A percentile compares a stretch with the other conserved stretches of the same genome.
Conservation (phyloP, 2,113 vertebrate species). For the Cyphomyrus plagiostoma region DNA sequence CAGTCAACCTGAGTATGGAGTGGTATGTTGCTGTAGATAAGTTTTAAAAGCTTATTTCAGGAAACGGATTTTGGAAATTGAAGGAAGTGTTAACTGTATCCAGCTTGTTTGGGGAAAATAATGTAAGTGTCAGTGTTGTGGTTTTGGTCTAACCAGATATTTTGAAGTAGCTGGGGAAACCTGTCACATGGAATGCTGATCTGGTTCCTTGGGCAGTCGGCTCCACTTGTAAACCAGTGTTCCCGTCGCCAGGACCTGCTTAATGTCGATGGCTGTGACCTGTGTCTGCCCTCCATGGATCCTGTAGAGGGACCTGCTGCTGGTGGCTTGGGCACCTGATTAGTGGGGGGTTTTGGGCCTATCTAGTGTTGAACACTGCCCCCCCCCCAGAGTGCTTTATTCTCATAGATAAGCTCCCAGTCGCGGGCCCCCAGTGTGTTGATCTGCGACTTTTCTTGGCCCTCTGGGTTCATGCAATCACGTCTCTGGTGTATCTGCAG, state of each 20-base stretch:
- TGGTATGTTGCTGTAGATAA: not conserved
- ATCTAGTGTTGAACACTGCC: not conserved
- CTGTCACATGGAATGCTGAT: not conserved
- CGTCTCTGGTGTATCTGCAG: not conserved
- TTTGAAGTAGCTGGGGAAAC: not conserved
- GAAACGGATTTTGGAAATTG: not conserved
- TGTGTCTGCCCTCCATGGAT: not conserved
- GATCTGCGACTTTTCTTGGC: not conserved
- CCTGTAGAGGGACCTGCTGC: not conserved
- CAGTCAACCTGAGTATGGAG: not conserved
- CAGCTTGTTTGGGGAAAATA: not conserved
- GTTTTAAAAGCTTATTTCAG: not conserved
- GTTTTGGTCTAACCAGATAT: not conserved
- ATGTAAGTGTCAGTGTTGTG: not conserved
- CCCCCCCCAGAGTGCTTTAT: not conserved
- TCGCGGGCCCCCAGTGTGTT: not conserved
- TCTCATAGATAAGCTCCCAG: not conserved
- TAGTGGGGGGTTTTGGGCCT: not conserved
- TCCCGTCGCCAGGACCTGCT: not conserved
- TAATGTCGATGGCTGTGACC: not conserved
- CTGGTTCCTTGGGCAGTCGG: not conserved
- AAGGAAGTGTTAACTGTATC: not conserved
- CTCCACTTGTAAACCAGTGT: not conserved
- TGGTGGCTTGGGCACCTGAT: not conserved
- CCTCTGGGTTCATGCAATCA: not conserved